A percentile compares a stretch with the other conserved stretches of the same genome.
phyloP scores from a whole-genome alignment of 1,140 invertebrate species.

The roundworm (Caenorhabditis elegans) region DNA sequence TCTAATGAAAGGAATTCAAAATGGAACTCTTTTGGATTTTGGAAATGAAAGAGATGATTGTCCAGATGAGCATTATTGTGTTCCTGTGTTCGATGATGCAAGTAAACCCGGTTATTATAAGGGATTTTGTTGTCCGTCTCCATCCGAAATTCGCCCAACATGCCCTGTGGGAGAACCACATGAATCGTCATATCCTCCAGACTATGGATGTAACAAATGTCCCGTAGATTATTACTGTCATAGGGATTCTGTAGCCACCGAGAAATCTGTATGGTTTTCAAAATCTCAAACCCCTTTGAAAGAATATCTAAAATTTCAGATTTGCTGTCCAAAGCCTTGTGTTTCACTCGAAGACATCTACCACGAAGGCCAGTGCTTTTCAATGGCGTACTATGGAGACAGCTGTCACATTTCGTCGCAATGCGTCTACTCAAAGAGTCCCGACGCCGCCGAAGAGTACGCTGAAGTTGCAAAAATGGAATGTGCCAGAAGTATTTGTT shows the following conservation, averaged over 20 bases:
- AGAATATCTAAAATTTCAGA: conserved; percentile 38
- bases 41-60: conserved; percentile 45
- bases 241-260: conserved; percentile 49
- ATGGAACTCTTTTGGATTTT: background rate
- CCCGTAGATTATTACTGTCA: conserved; percentile 57
- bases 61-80: conserved; percentile 58
- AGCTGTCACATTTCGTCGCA: conserved; percentile 54
- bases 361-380: conserved; percentile 57
- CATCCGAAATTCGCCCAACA: conserved; percentile 50
- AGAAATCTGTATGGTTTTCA: conserved; percentile 51
- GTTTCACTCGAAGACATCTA: conserved; percentile 59
- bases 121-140: conserved; percentile 59
- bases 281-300: background rate
- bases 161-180: conserved; percentile 60
- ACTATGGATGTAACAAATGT: conserved; percentile 56
- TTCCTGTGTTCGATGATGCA: conserved; percentile 58
- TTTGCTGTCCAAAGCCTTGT: conserved; percentile 61
- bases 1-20: conserved; percentile 1
- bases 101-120: conserved; percentile 44
- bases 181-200: conserved; percentile 45
- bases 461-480: conserved; percentile 49
- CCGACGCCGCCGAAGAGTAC: conserved; percentile 9
- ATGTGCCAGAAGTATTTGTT: conserved; percentile 50
- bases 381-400: conserved; percentile 60
- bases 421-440: conserved; percentile 52